Base-by-base conservation (phyloP, 2,888 invertebrate species). In the Gari tellinella region DNA sequence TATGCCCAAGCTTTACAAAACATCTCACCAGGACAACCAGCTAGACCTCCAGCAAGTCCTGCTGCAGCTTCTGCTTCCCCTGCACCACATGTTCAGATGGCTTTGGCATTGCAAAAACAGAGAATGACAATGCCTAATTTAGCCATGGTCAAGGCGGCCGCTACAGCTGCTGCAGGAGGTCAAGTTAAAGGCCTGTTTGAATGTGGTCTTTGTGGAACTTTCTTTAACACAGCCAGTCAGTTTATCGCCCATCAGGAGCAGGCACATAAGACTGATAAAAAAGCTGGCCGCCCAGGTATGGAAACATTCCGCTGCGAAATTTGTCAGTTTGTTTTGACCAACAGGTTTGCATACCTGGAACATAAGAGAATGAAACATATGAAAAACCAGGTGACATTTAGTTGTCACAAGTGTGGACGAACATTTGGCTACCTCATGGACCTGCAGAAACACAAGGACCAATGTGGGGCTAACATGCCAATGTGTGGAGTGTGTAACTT, bases 341-440 rank as follows among this genome's bases (percentile, higher is more conserved):
- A 78, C 45, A 43, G 78, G 21, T 78, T 70, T 45, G 78, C 78
- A 0, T 78, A 78, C 37, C 61, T 73, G 21, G 78, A 78, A 26
- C 78, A 78, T 40, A 78, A 78, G 49, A 57, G 66, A 26, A 78
- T 78, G 78, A 78, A 78, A 38, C 78, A 78, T 26, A 68, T 45
- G 17, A 76, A 76, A 31, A 58, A 58, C 31, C 40, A 56, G 25
- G 43, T 72, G 3, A 46, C 58, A 17, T 78, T 73, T 26, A 78
- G 48, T 45, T 78, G 78, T 56, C 73, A 40, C 19, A 69, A 65
- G 31, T 78, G 78, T 52, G 46, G 63, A 12, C 41, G 46, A 15
- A 56, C 61, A 3, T 78, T 78, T 26, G 38, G 61, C 3, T 62
- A 63, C 25, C 45, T 73, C 14, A 41, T 57, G 2, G 73, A 69